Base-by-base conservation (phyloP, 2,797 vertebrate species). In the Eupleurogrammus muticus region DNA sequence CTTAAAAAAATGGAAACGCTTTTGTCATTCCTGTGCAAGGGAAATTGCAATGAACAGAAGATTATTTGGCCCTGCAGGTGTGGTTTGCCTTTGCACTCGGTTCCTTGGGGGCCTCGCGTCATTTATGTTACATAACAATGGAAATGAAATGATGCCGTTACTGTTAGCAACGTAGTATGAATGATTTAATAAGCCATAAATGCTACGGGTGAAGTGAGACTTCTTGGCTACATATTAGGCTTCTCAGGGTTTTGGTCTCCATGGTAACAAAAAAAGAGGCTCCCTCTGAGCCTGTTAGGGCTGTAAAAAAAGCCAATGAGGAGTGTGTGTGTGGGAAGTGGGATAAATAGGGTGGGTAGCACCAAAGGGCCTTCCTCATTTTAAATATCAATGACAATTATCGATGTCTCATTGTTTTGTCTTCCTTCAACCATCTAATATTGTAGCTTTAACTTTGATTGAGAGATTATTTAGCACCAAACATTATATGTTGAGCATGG, bases 231-330 rank as follows among this genome's bases (percentile, higher is more conserved):
- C 71, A 76, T 85, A 76, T 89, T 83, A 69, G 84, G 75, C 75
- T 89, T 87, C 79, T 77, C 81, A n/a, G 79, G 78, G 76, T 87
- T 90, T 83, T 76, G 76, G 86, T 94, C 82, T 81, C 92, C 88
- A 93, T 93, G 87, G 92, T 76, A 93, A 94, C 92, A 80, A 82
- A 86, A n/a, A 76, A 88, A 88, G 88, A 85, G 82, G 87, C 84
- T 92, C 87, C 89, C 85, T 89, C 80, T 1, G 80, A 68, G 75
- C 79, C 86, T 88, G 88, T 86, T 83, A 77, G 71, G 56, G 73
- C 48, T 87, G 81, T 51, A 66, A 76, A 85, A 81, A 63, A 71
- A 40, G 28, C 70, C 50, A 54, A 72, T 35, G n/a, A 61, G 28
- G 50, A 64, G 47, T 48, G 52, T 55, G 65, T 24, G 42, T 76